Percentiles rank a stretch among this genome's conserved stretches.
Conservation (phyloP, 2,797 vertebrate genomes). For the Natrix natrix region DNA sequence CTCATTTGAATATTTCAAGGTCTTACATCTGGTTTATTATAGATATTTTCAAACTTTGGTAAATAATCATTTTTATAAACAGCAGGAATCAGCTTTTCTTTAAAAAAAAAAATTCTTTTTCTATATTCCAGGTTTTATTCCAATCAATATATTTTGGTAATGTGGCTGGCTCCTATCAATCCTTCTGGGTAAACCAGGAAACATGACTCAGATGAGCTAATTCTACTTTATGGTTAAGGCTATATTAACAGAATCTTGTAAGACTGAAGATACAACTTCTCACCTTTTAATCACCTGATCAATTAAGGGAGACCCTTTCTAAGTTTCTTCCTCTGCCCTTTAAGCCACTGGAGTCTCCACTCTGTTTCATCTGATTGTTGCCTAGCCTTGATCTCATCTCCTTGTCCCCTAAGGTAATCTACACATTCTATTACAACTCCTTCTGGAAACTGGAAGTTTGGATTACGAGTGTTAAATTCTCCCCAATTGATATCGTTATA, state of each 20-base stretch:
- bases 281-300: background rate
- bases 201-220: background rate
- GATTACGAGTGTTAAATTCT: background rate
- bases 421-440: background rate
- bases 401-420: background rate
- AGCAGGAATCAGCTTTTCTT: background rate
- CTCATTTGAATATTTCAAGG: background rate
- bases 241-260: background rate
- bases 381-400: background rate
- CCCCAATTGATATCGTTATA: background rate
- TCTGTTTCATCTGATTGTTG: background rate
- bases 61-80: background rate
- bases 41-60: background rate
- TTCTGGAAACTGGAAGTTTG: background rate
- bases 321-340: background rate
- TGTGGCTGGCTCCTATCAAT: background rate
- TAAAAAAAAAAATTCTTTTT: background rate
- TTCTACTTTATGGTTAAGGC: background rate
- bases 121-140: background rate
- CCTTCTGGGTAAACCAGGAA: background rate
- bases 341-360: background rate
- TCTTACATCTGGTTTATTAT: background rate
- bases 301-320: background rate
- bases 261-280: background rate
- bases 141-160: background rate